Evolutionary conservation across 2,113 vertebrate species (phyloP).

Genomic region (Pampusana beccarii): DNA sequence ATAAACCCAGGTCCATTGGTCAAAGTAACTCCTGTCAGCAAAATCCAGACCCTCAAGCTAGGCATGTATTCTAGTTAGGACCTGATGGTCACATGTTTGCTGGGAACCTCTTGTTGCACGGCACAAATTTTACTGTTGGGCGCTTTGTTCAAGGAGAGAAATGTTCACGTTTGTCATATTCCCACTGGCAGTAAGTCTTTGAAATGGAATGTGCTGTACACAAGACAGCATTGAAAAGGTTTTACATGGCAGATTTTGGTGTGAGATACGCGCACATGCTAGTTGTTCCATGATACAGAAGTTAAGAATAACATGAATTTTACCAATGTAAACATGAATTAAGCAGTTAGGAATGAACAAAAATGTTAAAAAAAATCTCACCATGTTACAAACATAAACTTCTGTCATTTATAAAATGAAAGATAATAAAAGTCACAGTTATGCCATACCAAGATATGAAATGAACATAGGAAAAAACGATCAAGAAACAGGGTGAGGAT

Average conservation of each 20-base stretch:
- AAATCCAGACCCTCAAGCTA: neutral
- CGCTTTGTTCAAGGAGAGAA: neutral
- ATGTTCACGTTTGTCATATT: neutral
- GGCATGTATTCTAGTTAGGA: neutral
- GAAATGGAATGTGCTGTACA: neutral
- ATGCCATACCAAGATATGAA: neutral
- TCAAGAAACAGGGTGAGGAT: neutral
- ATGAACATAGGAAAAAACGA: neutral
- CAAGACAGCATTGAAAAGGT: neutral
- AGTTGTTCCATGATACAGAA: neutral
- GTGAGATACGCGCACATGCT: neutral
- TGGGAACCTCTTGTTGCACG: neutral
- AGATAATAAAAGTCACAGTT: neutral
- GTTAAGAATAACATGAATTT: neutral
- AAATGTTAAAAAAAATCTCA: neutral
- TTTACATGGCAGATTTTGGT: neutral
- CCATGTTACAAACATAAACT: neutral
- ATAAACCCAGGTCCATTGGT: neutral
- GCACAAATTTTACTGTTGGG: neutral
- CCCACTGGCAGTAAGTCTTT: neutral
- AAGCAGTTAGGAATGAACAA: neutral
- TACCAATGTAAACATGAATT: neutral
- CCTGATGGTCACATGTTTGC: rapidly evolving
- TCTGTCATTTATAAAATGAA: neutral
- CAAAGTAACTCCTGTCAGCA: neutral